These are phyloP conservation scores for Hyles lineata DNA, from an alignment of 2,888 invertebrate genomes.

Conservation along the genomic window DNA sequence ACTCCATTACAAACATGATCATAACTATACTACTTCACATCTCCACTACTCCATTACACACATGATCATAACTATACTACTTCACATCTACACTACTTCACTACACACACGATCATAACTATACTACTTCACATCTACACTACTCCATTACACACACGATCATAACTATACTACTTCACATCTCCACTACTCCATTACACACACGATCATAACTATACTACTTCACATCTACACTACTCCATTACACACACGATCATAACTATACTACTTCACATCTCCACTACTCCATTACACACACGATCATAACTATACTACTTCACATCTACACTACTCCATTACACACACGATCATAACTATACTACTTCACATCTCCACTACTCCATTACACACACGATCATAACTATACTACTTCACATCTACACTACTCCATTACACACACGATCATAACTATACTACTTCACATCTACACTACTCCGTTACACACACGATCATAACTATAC, in stretches of 20 bases:
- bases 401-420: constrained; percentile 34
- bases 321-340: not conserved
- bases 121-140: not conserved
- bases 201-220: constrained; percentile 50
- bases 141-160: not conserved
- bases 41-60: not conserved
- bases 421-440: not conserved
- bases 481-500: constrained; percentile 48
- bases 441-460: constrained; percentile 49
- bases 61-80: constrained; percentile 48
- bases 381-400: constrained; percentile 41
- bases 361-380: not conserved
- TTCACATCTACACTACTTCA: not conserved
- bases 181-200: not conserved
- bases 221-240: not conserved
- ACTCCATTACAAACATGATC: not conserved
- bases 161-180: constrained; percentile 48
- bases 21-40: constrained; percentile 47
- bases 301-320: constrained; percentile 49
- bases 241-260: constrained; percentile 45
- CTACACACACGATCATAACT: constrained; percentile 47
- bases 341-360: constrained; percentile 49
- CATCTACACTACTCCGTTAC: not conserved
- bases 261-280: constrained; percentile 14
- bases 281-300: not conserved